Evolutionary conservation across 2,113 vertebrate genomes (phyloP).

Genomic region (Trachemys scripta): DNA sequence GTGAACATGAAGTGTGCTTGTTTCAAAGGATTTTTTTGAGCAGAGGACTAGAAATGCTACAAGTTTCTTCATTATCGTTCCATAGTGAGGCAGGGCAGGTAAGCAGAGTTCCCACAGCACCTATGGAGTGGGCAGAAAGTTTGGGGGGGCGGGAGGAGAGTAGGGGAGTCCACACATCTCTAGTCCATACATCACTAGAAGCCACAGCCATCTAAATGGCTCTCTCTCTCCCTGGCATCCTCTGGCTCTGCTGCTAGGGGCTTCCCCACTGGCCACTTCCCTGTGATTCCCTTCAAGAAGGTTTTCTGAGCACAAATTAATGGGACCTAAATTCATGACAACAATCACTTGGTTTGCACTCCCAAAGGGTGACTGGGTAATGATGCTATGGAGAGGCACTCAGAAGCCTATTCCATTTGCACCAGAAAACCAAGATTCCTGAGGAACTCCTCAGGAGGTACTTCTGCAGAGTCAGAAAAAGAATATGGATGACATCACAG

Average conservation of each 20-base stretch:
- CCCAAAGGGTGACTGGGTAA: background rate
- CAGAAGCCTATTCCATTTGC: background rate
- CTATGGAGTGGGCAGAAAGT: background rate
- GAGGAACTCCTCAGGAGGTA: background rate
- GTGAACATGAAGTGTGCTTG: background rate
- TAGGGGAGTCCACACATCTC: too few species aligned
- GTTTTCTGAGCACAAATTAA: background rate
- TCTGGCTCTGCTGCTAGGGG: too few species aligned
- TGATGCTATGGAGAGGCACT: background rate
- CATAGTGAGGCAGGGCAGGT: background rate
- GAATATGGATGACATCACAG: background rate
- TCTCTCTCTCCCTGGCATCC: background rate
- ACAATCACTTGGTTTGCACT: background rate
- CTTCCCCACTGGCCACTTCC: background rate
- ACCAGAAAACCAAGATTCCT: background rate
- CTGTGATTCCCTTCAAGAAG: background rate
- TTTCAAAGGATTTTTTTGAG: background rate
- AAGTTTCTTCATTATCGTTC: background rate
- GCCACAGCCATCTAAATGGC: too few species aligned
- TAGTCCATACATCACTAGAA: too few species aligned
- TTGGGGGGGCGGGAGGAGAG: accelerated
- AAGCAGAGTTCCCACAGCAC: background rate
- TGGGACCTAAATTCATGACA: background rate
- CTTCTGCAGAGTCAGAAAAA: background rate
- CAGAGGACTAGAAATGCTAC: background rate